A percentile compares a stretch with the other conserved stretches of the same genome.
phyloP scores from a whole-genome alignment of 2,797 vertebrate genomes.

The Poecilia wingei region DNA sequence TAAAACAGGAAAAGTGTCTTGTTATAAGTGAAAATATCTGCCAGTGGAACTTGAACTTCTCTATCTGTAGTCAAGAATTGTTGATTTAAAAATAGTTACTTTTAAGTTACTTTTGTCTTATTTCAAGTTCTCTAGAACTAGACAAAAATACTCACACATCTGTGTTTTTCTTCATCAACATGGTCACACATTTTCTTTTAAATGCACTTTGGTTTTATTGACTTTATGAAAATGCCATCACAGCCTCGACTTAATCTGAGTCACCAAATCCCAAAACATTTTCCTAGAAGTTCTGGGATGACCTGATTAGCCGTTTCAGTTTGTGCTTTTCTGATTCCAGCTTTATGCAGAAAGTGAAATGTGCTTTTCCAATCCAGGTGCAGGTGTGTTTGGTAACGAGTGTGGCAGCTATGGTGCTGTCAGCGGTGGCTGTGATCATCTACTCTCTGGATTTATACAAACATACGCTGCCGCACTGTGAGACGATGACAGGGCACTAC shows the following conservation, averaged over 20 bases:
- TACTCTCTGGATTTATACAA: constrained; percentile 70
- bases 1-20: too few species aligned
- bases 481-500: fast-evolving
- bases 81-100: too few species aligned
- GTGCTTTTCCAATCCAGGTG: constrained; percentile 64
- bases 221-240: not conserved
- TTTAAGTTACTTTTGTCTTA: too few species aligned
- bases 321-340: not conserved
- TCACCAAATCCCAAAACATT: not conserved
- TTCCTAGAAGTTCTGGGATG: not conserved
- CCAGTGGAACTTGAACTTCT: too few species aligned
- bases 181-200: not conserved
- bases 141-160: not conserved
- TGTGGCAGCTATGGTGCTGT: constrained; percentile 43
- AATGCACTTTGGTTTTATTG: not conserved
- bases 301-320: not conserved
- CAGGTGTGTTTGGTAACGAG: constrained; percentile 56
- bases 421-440: constrained; percentile 68
- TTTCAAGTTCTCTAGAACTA: too few species aligned
- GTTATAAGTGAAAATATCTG: too few species aligned
- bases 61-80: too few species aligned
- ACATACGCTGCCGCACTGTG: constrained; percentile 36
- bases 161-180: not conserved
- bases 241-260: not conserved
- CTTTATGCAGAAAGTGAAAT: not conserved